phyloP scores from a whole-genome alignment of 2,888 invertebrate species.

The Falcaria lacertinaria region DNA sequence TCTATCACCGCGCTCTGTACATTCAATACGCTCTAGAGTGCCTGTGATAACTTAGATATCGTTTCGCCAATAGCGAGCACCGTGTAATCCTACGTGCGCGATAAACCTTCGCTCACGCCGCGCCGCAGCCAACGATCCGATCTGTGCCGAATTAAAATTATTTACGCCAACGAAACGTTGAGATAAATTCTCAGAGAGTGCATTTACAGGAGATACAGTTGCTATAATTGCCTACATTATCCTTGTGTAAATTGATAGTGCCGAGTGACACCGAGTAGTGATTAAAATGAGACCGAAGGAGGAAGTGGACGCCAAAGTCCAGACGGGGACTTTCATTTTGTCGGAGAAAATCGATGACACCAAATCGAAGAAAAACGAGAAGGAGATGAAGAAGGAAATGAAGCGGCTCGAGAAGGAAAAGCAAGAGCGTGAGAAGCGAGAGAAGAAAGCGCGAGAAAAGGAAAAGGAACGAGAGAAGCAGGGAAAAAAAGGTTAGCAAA shows the following conservation, averaged over 20 bases:
- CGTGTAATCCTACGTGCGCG: slow-evolving; percentile 40
- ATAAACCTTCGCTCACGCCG: slow-evolving; percentile 37
- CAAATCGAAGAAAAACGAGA: slow-evolving; percentile 67
- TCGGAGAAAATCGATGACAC: slow-evolving; percentile 78
- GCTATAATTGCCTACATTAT: slow-evolving; percentile 43
- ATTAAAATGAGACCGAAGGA: slow-evolving; percentile 68
- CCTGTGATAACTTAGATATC: slow-evolving; percentile 63
- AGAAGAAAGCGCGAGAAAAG: slow-evolving; percentile 74
- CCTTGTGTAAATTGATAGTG: slow-evolving; percentile 42
- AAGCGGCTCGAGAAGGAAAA: slow-evolving; percentile 73
- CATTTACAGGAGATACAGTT: slow-evolving; percentile 49
- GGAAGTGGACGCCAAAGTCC: slow-evolving; percentile 58
- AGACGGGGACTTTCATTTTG: slow-evolving; percentile 76
- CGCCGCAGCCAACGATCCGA: slow-evolving; percentile 33
- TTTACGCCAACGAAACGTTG: slow-evolving; percentile 45
- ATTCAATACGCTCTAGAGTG: slow-evolving; percentile 54
- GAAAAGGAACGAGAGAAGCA: slow-evolving; percentile 71
- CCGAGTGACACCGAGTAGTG: slow-evolving; percentile 16
- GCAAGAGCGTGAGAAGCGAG: slow-evolving; percentile 70
- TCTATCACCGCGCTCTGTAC: slow-evolving; percentile 42
- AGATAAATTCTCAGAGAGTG: slow-evolving; percentile 49
- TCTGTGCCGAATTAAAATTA: slow-evolving; percentile 52
- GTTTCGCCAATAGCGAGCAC: slow-evolving; percentile 57
- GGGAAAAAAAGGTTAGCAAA: slow-evolving; percentile 59
- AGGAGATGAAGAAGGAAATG: slow-evolving; percentile 76